phyloP scores from a whole-genome alignment of 2,888 invertebrate species.

The Apamea anceps region DNA sequence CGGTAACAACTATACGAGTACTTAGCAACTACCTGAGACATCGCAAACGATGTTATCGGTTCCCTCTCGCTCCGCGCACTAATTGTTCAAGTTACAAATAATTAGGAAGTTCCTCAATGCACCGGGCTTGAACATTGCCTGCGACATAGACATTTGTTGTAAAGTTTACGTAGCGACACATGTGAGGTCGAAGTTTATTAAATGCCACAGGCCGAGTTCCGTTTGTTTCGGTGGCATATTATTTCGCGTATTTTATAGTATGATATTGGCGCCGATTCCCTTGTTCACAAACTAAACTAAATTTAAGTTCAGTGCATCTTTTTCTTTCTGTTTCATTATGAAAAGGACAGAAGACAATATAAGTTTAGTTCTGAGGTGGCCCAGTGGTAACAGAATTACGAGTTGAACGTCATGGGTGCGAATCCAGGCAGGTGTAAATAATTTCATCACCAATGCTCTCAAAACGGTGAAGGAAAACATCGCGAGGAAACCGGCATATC shows the following conservation, averaged over 20 bases:
- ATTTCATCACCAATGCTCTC: background rate
- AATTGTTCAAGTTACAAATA: slow-evolving; percentile 44
- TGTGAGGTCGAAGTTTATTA: slow-evolving; percentile 69
- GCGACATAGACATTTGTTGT: slow-evolving; percentile 66
- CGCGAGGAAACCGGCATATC: background rate
- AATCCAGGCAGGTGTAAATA: background rate
- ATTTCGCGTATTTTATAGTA: slow-evolving; percentile 9
- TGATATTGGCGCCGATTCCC: no score
- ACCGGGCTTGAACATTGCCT: slow-evolving; percentile 41
- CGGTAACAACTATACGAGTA: slow-evolving; percentile 9
- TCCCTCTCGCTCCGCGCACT: slow-evolving; percentile 19
- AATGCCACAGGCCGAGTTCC: slow-evolving; percentile 55
- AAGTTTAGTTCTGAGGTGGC: no score
- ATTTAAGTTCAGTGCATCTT: no score
- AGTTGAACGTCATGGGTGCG: background rate
- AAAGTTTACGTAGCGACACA: slow-evolving; percentile 66
- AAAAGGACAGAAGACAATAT: no score
- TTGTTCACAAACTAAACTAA: no score
- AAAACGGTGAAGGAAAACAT: background rate
- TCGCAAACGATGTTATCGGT: slow-evolving; percentile 31
- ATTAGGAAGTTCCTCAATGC: slow-evolving; percentile 51
- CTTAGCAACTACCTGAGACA: slow-evolving; percentile 36
- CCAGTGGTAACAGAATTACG: background rate
- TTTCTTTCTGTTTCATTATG: no score
- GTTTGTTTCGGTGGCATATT: slow-evolving; percentile 34